phyloP scores from a whole-genome alignment of 2,888 invertebrate genomes.

The Druceiella hillmani region DNA sequence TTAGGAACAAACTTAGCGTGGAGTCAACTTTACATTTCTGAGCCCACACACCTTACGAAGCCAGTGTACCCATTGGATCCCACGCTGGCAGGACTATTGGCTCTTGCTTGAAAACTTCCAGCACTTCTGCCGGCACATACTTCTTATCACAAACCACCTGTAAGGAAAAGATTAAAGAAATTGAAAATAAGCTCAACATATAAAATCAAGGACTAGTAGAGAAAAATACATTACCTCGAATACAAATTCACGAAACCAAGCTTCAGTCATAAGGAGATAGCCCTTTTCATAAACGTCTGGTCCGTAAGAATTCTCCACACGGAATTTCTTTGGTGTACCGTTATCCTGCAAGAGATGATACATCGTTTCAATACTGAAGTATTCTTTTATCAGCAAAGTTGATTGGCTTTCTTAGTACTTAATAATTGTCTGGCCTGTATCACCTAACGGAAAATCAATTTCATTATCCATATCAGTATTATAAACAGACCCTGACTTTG shows the following conservation, averaged over 20 bases:
- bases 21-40: no score
- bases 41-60: no score
- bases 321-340: conserved; percentile 66
- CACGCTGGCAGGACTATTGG: conserved; percentile 82
- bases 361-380: neutral
- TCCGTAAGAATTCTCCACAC: conserved; percentile 91
- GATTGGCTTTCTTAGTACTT: no score
- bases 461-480: no score
- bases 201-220: no score
- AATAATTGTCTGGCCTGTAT: no score
- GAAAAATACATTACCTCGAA: conserved; percentile 58
- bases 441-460: no score
- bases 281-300: conserved; percentile 85
- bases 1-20: no score
- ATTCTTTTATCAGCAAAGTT: neutral
- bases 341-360: conserved; percentile 32
- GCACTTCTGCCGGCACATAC: conserved; percentile 65
- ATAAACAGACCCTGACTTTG: no score
- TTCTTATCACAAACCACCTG: conserved; percentile 81
- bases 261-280: conserved; percentile 73
- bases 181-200: no score
- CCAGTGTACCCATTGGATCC: conserved; percentile 91
- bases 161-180: conserved; percentile 9
- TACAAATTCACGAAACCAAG: conserved; percentile 85
- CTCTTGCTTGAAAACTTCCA: conserved; percentile 69